Evolutionary conservation across 2,797 vertebrate genomes (phyloP).

Genomic region (Thalassophryne amazonica): DNA sequence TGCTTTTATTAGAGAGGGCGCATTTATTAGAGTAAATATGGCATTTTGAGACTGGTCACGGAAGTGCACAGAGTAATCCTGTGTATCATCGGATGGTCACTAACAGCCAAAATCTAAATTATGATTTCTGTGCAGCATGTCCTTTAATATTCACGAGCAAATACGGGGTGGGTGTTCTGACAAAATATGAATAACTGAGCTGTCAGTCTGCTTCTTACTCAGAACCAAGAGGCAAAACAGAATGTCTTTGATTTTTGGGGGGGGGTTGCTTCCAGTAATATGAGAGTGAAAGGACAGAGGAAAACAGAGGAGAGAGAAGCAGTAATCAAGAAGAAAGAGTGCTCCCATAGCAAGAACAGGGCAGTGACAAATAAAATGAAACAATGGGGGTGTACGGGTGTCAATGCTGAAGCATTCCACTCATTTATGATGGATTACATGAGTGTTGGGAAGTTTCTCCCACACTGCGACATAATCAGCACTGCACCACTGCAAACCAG

Average conservation of each 20-base stretch:
- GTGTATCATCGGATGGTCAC: too few relatives aligned
- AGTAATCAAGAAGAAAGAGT: conserved; percentile 12
- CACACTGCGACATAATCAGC: background rate
- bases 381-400: background rate
- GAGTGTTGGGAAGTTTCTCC: background rate
- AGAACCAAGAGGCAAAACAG: background rate
- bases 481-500: background rate
- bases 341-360: background rate
- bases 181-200: background rate
- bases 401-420: conserved; percentile 7
- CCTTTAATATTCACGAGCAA: background rate
- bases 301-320: too few relatives aligned
- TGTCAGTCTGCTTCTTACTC: conserved; percentile 3
- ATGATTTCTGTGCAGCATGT: background rate
- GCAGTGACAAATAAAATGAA: background rate
- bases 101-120: too few relatives aligned
- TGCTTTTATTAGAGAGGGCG: too few relatives aligned
- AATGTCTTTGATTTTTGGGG: background rate
- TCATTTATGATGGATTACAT: background rate
- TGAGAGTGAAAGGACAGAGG: background rate
- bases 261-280: conserved; percentile 15
- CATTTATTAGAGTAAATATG: too few relatives aligned
- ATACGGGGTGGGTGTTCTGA: background rate
- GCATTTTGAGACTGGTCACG: too few relatives aligned
- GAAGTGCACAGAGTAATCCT: too few relatives aligned